These are phyloP conservation scores for Brachionus manjavacas DNA, from an alignment of 1,140 invertebrate genomes.

Conservation along the genomic window DNA sequence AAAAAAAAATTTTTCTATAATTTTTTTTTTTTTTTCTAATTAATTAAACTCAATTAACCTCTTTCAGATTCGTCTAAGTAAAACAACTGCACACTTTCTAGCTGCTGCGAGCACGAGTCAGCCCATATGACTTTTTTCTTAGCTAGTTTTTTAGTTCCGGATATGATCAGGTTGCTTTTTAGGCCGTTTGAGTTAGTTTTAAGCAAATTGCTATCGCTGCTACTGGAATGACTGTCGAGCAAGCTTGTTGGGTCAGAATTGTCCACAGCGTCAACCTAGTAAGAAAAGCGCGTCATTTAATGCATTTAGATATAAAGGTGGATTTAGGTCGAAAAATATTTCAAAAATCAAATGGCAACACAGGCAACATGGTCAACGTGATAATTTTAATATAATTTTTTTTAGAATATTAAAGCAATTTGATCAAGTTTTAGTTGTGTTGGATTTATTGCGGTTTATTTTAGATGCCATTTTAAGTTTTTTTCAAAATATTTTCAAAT, in stretches of 20 bases:
- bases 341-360: background rate
- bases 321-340: background rate
- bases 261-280: background rate
- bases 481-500: slow-evolving; percentile 19
- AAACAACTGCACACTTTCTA: slow-evolving; percentile 33
- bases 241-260: background rate
- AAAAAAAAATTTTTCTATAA: background rate
- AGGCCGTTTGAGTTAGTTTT: background rate
- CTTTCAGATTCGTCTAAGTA: slow-evolving; percentile 36
- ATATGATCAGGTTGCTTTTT: background rate
- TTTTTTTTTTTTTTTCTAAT: background rate
- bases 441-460: background rate
- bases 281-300: background rate
- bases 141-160: background rate
- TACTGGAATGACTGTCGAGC: background rate
- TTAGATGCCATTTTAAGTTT: background rate
- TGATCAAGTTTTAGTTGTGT: background rate
- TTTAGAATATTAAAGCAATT: too few species aligned
- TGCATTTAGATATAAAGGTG: background rate
- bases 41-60: slow-evolving; percentile 10
- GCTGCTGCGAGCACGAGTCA: background rate
- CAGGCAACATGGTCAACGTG: background rate
- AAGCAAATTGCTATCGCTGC: slow-evolving; percentile 15
- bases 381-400: too few species aligned
- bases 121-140: slow-evolving; percentile 40